These are phyloP conservation scores for Brachypterus glaber DNA, from an alignment of 2,888 invertebrate genomes.

Conservation along the genomic window DNA sequence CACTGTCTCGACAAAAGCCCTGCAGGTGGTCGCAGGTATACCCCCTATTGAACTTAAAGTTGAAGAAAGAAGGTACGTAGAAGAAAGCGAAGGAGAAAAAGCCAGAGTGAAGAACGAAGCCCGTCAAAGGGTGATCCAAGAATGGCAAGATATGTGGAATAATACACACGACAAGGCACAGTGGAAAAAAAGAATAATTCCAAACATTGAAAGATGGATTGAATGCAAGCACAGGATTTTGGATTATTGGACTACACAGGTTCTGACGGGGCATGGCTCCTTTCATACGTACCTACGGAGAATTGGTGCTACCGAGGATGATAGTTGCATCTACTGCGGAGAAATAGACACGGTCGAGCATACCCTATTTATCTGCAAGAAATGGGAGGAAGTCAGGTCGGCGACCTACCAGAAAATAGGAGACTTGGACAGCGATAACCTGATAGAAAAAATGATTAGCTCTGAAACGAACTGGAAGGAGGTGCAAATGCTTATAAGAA, in stretches of 20 bases:
- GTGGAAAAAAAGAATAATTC: conserved; percentile 8
- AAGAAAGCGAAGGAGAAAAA: not conserved
- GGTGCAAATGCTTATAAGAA: too few species aligned
- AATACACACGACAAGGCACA: too few species aligned
- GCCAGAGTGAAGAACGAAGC: conserved; percentile 3
- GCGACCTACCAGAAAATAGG: not conserved
- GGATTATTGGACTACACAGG: conserved; percentile 8
- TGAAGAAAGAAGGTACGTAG: too few species aligned
- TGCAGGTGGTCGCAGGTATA: too few species aligned
- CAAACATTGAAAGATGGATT: too few species aligned
- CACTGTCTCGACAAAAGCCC: too few species aligned
- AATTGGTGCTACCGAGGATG: conserved; percentile 3
- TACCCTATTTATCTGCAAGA: conserved; percentile 9
- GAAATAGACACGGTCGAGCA: conserved; percentile 10
- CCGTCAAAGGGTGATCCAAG: conserved; percentile 8
- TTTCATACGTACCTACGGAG: not conserved
- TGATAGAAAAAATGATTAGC: not conserved
- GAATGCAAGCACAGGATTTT: conserved; percentile 1
- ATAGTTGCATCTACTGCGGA: conserved; percentile 9
- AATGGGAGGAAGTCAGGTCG: conserved; percentile 5
- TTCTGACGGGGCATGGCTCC: too few species aligned
- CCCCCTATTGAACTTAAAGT: too few species aligned
- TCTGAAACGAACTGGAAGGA: not conserved
- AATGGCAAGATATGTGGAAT: too few species aligned
- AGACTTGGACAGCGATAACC: not conserved